Base-by-base conservation (phyloP, 2,113 vertebrate species). In the Lophochroa leadbeateri region DNA sequence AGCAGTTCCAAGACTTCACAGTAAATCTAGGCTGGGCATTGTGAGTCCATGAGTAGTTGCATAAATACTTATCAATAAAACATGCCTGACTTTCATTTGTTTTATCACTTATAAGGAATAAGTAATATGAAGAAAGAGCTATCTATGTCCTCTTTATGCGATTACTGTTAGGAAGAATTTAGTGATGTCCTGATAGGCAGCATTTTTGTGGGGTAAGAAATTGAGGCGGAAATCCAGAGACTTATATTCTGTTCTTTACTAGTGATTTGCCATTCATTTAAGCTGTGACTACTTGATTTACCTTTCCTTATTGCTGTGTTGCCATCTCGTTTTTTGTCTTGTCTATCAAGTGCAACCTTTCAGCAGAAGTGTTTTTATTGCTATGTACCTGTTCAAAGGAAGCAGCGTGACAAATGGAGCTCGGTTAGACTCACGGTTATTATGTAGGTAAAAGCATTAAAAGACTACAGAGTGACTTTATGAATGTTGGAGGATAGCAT, bases 331-430 rank as follows among this genome's bases (percentile, higher is more conserved):
- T 91, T 58, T 60, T 76, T 78, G n/a, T 47, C 47, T 71, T 24
- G n/a, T 49, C 82, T 31, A 10, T 72, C 57, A 60, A 52, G 65
- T 6, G 5, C 31, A 82, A 2, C 46, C 63, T 71, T 86, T 87
- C 24, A 89, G 39, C 78, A 79, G 52, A 55, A 50, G 33, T 17
- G 76, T 3, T 86, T 76, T 65, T 61, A 24, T 72, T 90, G 86
- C 39, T 52, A 9, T 0, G 0, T 55, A 33, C 27, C 52, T 76
- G 39, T 33, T 72, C 67, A 41, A 7, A 53, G 61, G 65, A 20
- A 65, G 65, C 65, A 37, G 71, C 9, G 37, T 92, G 82, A 80
- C 67, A 90, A 88, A 80, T 57, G 53, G 64, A 83, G 68, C 60
- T 78, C 61, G 3, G 57, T 35, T 61, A 2, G 17, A 1, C 37